Conservation (phyloP, 2,888 invertebrate genomes). For the Melipona beecheii region DNA sequence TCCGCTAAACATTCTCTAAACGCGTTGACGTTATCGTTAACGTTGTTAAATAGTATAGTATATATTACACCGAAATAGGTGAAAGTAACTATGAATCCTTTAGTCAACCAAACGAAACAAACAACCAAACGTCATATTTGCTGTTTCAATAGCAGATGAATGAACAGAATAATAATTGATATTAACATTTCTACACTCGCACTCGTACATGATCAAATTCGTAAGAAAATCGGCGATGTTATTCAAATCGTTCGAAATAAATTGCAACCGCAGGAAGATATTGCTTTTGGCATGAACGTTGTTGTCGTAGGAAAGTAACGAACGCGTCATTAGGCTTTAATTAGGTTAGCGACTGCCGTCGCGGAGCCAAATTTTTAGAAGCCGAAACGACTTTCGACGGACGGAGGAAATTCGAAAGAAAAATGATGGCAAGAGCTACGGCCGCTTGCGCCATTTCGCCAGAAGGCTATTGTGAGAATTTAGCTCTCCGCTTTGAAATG, state of each 20-base stretch:
- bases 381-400: constrained; percentile 6
- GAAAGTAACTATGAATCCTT: background rate
- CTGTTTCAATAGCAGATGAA: background rate
- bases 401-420: constrained; percentile 8
- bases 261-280: background rate
- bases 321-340: background rate
- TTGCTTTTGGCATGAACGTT: background rate
- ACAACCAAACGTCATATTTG: background rate
- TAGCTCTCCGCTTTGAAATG: background rate
- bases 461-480: constrained; percentile 47
- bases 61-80: background rate
- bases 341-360: background rate
- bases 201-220: background rate
- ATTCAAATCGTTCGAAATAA: background rate
- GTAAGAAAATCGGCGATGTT: background rate
- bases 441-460: constrained; percentile 28
- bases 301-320: background rate
- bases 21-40: background rate
- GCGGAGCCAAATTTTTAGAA: constrained; percentile 15
- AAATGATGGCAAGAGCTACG: background rate
- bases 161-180: too few relatives aligned
- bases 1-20: background rate
- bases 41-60: background rate
- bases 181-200: background rate
- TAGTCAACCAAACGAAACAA: background rate